A percentile compares a stretch with the other conserved stretches of the same genome.
Conservation (phyloP, 2,888 invertebrate species). For the Hirtodrosophila alboralis region DNA sequence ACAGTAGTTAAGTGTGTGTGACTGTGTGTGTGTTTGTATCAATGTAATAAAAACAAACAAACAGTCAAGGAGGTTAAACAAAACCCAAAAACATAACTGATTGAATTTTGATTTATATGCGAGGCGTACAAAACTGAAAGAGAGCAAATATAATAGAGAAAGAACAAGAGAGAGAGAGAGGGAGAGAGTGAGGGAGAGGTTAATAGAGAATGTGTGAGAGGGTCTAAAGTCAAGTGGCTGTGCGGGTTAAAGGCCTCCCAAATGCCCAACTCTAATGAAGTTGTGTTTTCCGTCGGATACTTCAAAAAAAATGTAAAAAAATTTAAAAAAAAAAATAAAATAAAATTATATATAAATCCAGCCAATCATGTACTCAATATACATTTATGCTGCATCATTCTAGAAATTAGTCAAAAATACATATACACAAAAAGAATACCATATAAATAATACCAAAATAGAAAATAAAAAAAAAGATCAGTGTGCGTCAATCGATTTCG, state of each 20-base stretch:
- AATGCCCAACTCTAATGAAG: constrained; percentile 60
- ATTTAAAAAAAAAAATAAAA: no score
- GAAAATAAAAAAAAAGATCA: constrained; percentile 31
- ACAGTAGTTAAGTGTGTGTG: constrained; percentile 23
- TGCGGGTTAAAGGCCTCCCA: constrained; percentile 60
- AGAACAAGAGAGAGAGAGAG: background rate
- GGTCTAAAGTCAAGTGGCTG: constrained; percentile 53
- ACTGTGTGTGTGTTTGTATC: constrained; percentile 47
- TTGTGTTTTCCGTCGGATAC: constrained; percentile 68
- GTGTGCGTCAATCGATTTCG: constrained; percentile 48
- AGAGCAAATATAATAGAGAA: background rate
- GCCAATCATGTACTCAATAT: constrained; percentile 69
- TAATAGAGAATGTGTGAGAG: constrained; percentile 1
- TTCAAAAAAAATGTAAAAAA: constrained; percentile 55
- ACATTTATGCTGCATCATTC: constrained; percentile 52
- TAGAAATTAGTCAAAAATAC: constrained; percentile 75
- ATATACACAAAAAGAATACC: constrained; percentile 32
- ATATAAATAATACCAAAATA: no score
- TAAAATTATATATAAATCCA: no score
- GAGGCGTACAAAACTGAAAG: constrained; percentile 8
- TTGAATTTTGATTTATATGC: constrained; percentile 81
- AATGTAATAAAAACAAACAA: constrained; percentile 76
- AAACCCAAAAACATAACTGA: constrained; percentile 61
- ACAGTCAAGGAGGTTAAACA: constrained; percentile 40
- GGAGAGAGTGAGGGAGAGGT: background rate